phyloP scores from a whole-genome alignment of 2,888 invertebrate species.

The Stegana nigrithorax region DNA sequence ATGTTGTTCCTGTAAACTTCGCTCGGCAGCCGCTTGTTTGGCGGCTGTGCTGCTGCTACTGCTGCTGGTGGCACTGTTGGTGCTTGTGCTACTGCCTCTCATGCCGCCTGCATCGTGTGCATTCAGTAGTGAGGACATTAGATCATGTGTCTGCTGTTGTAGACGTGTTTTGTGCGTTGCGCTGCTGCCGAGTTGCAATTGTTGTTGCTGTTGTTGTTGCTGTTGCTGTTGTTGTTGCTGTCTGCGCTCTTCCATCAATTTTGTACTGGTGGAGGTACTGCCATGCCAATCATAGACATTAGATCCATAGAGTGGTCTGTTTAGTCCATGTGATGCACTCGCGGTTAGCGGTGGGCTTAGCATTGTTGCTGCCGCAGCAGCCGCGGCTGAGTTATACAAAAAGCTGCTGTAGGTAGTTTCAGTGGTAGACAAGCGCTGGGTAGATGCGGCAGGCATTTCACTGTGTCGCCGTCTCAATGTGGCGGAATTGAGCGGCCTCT shows the following conservation, averaged over 20 bases:
- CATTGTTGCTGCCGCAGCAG: conserved; percentile 63
- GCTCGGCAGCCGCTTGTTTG: conserved; percentile 2
- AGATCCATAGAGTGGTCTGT: conserved; percentile 44
- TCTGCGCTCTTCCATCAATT: too few relatives aligned
- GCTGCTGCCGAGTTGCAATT: background rate
- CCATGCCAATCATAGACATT: conserved; percentile 38
- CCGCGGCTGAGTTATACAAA: conserved; percentile 42
- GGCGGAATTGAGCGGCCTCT: too few relatives aligned
- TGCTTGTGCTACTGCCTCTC: background rate
- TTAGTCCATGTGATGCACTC: conserved; percentile 32
- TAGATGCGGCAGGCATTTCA: conserved; percentile 32
- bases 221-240: background rate
- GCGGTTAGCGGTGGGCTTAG: conserved; percentile 63
- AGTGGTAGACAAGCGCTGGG: conserved; percentile 61
- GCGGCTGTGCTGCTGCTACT: conserved; percentile 1
- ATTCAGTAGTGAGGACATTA: conserved; percentile 8
- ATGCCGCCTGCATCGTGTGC: background rate
- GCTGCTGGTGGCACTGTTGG: background rate
- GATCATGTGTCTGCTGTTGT: conserved; percentile 5
- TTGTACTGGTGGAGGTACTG: too few relatives aligned
- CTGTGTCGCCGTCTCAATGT: conserved; percentile 9
- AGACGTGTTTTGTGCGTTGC: background rate
- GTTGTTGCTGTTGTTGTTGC: background rate
- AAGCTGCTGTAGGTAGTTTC: conserved; percentile 62
- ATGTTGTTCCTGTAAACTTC: conserved; percentile 9